Percentiles rank a stretch among this genome's conserved stretches.
Evolutionary conservation across 2,113 vertebrate genomes (phyloP).

Genomic region (Irena cyanogastra): DNA sequence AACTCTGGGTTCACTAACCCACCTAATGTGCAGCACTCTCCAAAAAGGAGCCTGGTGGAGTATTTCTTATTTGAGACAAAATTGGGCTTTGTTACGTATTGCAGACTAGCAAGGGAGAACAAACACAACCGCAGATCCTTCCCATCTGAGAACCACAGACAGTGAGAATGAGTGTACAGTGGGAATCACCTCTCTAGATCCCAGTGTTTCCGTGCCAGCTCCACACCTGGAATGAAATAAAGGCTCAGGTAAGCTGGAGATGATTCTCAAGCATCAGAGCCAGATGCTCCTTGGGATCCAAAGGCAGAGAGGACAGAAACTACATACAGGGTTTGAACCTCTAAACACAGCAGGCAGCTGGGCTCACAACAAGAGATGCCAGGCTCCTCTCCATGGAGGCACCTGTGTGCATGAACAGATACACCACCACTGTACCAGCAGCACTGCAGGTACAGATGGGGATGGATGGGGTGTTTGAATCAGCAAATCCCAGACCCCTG

Average conservation of each 20-base stretch:
- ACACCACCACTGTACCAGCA: not conserved
- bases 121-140: not conserved
- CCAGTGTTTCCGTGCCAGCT: not conserved
- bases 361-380: not conserved
- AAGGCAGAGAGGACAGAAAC: not conserved
- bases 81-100: rapidly evolving
- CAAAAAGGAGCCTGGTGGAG: not conserved
- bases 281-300: not conserved
- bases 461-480: rapidly evolving
- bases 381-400: not conserved
- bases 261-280: not conserved
- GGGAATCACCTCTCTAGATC: not conserved
- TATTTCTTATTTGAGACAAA: not conserved
- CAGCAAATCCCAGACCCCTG: not conserved
- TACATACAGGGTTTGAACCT: not conserved
- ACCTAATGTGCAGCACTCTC: not conserved
- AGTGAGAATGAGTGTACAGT: not conserved
- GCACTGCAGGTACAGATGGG: not conserved
- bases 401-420: not conserved
- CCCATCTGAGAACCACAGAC: not conserved
- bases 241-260: not conserved
- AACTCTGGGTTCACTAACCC: not conserved
- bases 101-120: not conserved
- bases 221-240: not conserved
- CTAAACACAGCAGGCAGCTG: rapidly evolving